Percentiles rank a stretch among this genome's conserved stretches.
These are phyloP conservation scores for Thalassarche chlororhynchos DNA, from an alignment of 2,113 vertebrate genomes.

Conservation along the genomic window DNA sequence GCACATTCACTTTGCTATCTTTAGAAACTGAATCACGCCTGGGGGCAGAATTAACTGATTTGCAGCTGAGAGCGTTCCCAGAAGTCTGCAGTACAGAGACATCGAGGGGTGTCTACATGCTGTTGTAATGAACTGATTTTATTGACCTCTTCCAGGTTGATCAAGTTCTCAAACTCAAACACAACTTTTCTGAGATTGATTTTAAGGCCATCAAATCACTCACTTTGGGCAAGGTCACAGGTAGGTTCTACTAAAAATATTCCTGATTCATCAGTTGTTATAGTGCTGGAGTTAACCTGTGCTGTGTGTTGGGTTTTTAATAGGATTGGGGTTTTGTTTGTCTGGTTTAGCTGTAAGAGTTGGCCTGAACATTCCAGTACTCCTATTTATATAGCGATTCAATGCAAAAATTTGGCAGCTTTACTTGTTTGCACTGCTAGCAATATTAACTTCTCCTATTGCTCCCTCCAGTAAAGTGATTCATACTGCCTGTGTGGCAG, in stretches of 20 bases:
- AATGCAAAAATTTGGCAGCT: not conserved
- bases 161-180: slow-evolving; percentile 86
- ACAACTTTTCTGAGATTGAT: slow-evolving; percentile 89
- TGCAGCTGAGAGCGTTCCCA: not conserved
- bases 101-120: not conserved
- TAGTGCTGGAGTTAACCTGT: not conserved
- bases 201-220: slow-evolving; percentile 89
- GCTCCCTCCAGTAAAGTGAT: not conserved
- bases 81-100: not conserved
- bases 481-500: not conserved
- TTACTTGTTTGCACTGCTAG: not conserved
- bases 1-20: slow-evolving; percentile 3
- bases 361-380: not conserved
- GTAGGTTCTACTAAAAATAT: slow-evolving; percentile 72
- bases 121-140: slow-evolving; percentile 40
- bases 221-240: slow-evolving; percentile 90
- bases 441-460: not conserved
- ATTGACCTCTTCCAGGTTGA: slow-evolving; percentile 85
- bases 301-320: not conserved
- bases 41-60: not conserved
- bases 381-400: not conserved
- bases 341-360: not conserved
- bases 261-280: not conserved
- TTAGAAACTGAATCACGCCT: not conserved
- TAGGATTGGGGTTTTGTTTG: not conserved